Conservation (phyloP, 64 coral and sea anemone genomes). For the Stichodactyla mertensii region DNA sequence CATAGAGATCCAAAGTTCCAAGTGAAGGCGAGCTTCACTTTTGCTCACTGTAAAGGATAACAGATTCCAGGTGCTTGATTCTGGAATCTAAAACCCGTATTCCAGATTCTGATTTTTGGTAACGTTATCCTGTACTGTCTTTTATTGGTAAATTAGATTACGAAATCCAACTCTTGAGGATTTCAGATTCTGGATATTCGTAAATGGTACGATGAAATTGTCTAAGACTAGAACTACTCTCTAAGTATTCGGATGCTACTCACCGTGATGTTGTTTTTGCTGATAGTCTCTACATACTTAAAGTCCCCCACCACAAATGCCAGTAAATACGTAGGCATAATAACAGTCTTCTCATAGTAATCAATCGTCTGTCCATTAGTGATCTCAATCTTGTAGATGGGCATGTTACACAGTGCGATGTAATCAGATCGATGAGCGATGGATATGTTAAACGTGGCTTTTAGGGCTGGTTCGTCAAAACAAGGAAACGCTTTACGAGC, state of each 20-base stretch:
- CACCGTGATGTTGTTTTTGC: constrained; percentile 29
- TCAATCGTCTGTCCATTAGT: constrained; percentile 37
- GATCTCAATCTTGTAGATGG: constrained; percentile 25
- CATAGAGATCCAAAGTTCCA: too few species aligned
- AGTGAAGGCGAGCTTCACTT: too few species aligned
- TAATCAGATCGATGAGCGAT: constrained; percentile 34
- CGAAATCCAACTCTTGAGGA: too few species aligned
- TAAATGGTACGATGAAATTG: too few species aligned
- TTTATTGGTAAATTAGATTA: too few species aligned
- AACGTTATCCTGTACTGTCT: too few species aligned
- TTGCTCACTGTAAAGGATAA: too few species aligned
- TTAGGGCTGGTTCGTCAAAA: constrained; percentile 68
- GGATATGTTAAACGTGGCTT: constrained; percentile 51
- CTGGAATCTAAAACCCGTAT: too few species aligned
- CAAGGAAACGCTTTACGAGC: constrained; percentile 64
- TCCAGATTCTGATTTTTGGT: too few species aligned
- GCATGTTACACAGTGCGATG: constrained; percentile 67
- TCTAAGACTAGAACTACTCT: too few species aligned
- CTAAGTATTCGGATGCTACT: background rate
- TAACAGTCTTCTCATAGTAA: constrained; percentile 40
- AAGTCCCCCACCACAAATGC: constrained; percentile 70
- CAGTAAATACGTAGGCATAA: constrained; percentile 62
- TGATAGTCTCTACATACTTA: constrained; percentile 33
- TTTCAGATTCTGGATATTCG: too few species aligned
- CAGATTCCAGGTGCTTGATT: too few species aligned